phyloP scores from a whole-genome alignment of 2,888 invertebrate genomes.

The Amiota mariae region DNA sequence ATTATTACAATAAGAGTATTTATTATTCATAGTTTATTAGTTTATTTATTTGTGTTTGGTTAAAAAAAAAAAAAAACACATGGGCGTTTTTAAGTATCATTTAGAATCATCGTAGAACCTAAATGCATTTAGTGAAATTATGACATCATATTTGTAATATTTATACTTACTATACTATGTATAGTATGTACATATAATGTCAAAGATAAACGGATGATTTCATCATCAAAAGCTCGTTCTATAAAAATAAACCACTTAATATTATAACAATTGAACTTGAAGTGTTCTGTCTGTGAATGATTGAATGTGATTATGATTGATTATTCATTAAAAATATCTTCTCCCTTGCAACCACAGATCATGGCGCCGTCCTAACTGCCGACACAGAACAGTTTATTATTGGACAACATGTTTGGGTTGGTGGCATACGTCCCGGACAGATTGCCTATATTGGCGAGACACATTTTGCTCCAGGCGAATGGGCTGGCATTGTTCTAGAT shows the following conservation, averaged over 20 bases:
- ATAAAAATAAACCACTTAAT: neutral
- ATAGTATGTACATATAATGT: conserved; percentile 2
- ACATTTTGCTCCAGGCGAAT: conserved; percentile 97
- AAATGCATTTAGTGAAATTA: conserved; percentile 9
- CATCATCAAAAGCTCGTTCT: neutral
- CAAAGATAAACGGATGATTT: conserved; percentile 21
- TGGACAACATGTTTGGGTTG: conserved; percentile 95
- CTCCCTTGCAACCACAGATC: conserved; percentile 73
- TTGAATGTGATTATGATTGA: conserved; percentile 9
- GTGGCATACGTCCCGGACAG: conserved; percentile 91
- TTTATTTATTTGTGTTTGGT: neutral
- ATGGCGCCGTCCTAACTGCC: conserved; percentile 88
- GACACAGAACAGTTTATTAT: conserved; percentile 97
- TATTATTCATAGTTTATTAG: neutral
- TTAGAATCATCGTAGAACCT: neutral
- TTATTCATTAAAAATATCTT: neutral
- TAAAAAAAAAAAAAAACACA: no score
- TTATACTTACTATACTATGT: no score
- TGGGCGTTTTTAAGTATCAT: no score
- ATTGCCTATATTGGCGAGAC: conserved; percentile 92
- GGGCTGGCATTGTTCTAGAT: conserved; percentile 98
- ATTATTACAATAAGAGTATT: no score
- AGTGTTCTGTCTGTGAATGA: neutral
- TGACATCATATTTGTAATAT: conserved; percentile 9
- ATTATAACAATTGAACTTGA: conserved; percentile 12